Conservation (phyloP, 2,113 vertebrate species). For the Scatophagus argus region DNA sequence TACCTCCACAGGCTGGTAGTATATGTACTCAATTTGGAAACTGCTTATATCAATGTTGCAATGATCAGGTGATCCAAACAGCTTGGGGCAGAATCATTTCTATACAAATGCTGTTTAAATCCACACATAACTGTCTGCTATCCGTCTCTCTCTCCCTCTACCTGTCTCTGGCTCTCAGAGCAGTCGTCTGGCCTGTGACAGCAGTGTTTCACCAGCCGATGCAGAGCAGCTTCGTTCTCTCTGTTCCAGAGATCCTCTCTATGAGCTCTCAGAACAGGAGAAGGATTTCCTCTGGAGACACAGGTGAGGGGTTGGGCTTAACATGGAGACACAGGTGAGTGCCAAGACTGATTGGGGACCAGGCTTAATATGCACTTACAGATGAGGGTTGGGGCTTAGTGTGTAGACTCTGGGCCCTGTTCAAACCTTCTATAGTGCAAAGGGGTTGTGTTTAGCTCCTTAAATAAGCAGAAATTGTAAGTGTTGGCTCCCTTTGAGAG, state of each 20-base stretch:
- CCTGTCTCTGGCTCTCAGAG: conserved; percentile 66
- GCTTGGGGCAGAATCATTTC: too few species aligned
- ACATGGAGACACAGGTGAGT: background rate
- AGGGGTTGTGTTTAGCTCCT: too few species aligned
- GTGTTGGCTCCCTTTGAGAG: too few species aligned
- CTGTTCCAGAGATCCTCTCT: conserved; percentile 83
- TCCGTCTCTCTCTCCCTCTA: background rate
- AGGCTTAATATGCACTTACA: background rate
- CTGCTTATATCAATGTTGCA: too few species aligned
- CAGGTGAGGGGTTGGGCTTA: conserved; percentile 15
- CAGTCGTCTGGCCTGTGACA: conserved; percentile 84
- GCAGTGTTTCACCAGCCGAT: conserved; percentile 79
- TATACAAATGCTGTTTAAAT: too few species aligned
- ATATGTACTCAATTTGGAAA: too few species aligned
- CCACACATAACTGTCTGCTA: too few species aligned
- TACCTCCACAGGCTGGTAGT: too few species aligned
- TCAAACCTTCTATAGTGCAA: background rate
- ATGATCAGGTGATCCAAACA: too few species aligned
- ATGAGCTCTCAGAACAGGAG: conserved; percentile 87
- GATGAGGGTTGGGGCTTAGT: background rate
- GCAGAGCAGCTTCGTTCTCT: conserved; percentile 82
- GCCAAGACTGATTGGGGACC: too few species aligned
- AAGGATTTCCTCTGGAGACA: conserved; percentile 82
- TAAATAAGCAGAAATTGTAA: too few species aligned
- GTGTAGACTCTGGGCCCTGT: background rate